Percentiles rank a stretch among this genome's conserved stretches.
Evolutionary conservation across 2,113 vertebrate species (phyloP).

Genomic region (Paratilapia polleni): DNA sequence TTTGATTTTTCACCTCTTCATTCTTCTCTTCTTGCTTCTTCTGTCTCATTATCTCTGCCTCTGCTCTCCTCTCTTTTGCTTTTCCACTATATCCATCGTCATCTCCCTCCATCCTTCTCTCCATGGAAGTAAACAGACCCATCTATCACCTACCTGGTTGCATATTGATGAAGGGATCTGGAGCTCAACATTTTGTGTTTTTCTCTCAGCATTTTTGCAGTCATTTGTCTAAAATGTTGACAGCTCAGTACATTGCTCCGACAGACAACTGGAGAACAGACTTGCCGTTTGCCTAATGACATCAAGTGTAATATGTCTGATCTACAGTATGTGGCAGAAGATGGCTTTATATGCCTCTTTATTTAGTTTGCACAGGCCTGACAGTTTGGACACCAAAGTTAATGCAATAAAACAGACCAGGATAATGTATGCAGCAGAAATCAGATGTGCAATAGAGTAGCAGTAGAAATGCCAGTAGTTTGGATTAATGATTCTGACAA

Average conservation of each 20-base stretch:
- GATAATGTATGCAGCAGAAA: not conserved
- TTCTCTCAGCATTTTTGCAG: not conserved
- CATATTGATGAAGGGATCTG: constrained; percentile 15
- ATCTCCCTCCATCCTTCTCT: not conserved
- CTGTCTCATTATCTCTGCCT: not conserved
- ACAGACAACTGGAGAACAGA: constrained; percentile 22
- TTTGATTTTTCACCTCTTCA: not conserved
- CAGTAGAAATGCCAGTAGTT: not conserved
- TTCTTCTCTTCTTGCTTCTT: not conserved
- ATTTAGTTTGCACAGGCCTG: constrained; percentile 16
- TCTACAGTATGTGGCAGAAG: not conserved
- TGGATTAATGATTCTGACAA: not conserved
- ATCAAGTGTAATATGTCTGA: constrained; percentile 12
- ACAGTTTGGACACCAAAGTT: constrained; percentile 18
- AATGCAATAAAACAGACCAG: not conserved
- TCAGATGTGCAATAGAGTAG: not conserved
- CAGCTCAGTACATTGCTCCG: constrained; percentile 9
- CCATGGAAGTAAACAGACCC: not conserved
- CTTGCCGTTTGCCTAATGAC: constrained; percentile 30
- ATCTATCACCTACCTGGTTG: constrained; percentile 28
- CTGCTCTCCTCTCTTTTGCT: not conserved
- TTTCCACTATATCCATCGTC: not conserved
- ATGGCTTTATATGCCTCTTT: constrained; percentile 1
- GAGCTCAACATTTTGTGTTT: not conserved
- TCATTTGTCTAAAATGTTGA: constrained; percentile 23